A percentile compares a stretch with the other conserved stretches of the same genome.
Conservation (phyloP, 2,888 invertebrate genomes). For the Tiliacea aurago region DNA sequence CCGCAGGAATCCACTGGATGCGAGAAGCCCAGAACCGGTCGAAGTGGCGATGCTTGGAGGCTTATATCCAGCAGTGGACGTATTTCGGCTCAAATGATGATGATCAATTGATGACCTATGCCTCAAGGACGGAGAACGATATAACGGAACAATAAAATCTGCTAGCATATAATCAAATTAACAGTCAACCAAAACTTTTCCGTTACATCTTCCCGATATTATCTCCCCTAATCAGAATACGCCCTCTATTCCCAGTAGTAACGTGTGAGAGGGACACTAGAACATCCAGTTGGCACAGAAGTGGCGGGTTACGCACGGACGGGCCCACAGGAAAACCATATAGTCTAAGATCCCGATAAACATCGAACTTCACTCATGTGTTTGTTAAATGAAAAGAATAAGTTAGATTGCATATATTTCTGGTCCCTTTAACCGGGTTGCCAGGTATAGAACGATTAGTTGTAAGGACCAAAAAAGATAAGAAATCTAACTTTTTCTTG, state of each 20-base stretch:
- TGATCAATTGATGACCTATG: background rate
- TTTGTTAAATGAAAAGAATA: background rate
- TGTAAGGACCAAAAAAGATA: too few relatives aligned
- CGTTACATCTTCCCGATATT: constrained; percentile 3
- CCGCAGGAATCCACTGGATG: too few relatives aligned
- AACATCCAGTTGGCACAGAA: constrained; percentile 66
- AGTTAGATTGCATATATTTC: too few relatives aligned
- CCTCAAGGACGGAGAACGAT: background rate
- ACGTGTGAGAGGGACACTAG: constrained; percentile 51
- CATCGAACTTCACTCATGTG: background rate
- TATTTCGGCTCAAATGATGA: background rate
- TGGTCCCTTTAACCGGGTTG: too few relatives aligned
- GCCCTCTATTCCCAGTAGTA: constrained; percentile 39
- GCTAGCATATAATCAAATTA: background rate
- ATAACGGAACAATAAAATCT: background rate
- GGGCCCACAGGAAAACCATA: constrained; percentile 59
- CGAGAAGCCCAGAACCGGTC: too few relatives aligned
- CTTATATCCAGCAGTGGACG: background rate
- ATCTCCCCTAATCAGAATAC: constrained; percentile 44
- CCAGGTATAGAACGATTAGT: too few relatives aligned
- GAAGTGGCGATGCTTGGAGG: background rate
- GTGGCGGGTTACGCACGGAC: constrained; percentile 76
- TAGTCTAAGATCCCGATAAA: constrained; percentile 28
- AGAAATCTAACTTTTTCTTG: too few relatives aligned
- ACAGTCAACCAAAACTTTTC: too few relatives aligned